A percentile compares a stretch with the other conserved stretches of the same genome.
Conservation (phyloP, 1,140 invertebrate genomes). For the Steinernema khuongi region DNA sequence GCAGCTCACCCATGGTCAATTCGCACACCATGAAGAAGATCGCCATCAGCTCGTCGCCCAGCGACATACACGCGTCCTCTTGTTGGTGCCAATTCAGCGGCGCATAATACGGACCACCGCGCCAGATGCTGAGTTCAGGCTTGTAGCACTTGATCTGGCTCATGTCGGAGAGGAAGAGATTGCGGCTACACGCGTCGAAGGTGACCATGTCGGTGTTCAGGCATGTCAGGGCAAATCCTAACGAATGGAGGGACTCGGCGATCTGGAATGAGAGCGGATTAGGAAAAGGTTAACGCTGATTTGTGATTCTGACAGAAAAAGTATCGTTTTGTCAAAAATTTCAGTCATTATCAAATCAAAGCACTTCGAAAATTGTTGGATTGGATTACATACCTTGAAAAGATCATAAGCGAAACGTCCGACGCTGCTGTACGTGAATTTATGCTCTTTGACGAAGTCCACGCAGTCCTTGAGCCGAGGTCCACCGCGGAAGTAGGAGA, state of each 20-base stretch:
- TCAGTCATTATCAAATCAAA: no score
- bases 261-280: conserved; percentile 4
- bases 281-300: not conserved
- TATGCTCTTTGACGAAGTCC: conserved; percentile 16
- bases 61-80: not conserved
- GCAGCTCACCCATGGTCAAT: conserved; percentile 22
- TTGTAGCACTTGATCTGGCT: conserved; percentile 17
- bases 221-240: conserved; percentile 17
- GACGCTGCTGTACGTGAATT: conserved; percentile 20
- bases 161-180: conserved; percentile 33
- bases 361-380: not conserved
- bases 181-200: conserved; percentile 23
- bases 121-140: not conserved
- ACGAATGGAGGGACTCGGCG: conserved; percentile 21
- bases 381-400: conserved; percentile 11
- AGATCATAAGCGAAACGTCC: conserved; percentile 26
- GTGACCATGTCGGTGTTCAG: conserved; percentile 22
- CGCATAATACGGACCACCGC: conserved; percentile 14
- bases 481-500: conserved; percentile 30
- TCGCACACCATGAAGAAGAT: conserved; percentile 21
- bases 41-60: conserved; percentile 21
- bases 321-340: not conserved
- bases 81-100: not conserved
- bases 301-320: not conserved
- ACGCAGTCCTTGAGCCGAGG: conserved; percentile 26